These are phyloP conservation scores for Cossypha polioptera DNA, from an alignment of 2,797 vertebrate genomes.

Conservation along the genomic window DNA sequence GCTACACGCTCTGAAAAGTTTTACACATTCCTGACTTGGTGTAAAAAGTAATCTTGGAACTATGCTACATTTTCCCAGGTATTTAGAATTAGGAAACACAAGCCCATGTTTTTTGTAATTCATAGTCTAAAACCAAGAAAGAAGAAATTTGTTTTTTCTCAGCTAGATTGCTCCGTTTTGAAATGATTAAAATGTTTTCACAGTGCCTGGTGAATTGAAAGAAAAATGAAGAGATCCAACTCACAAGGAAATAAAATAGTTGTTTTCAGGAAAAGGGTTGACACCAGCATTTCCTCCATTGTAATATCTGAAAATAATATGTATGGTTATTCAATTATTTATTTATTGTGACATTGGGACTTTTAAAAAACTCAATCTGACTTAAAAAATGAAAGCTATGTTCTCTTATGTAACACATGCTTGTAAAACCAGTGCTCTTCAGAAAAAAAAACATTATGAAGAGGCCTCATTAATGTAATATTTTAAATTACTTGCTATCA, in stretches of 20 bases:
- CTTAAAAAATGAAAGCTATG: not conserved
- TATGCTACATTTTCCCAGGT: not conserved
- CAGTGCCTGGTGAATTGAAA: not conserved
- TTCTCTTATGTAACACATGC: not conserved
- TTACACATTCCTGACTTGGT: not conserved
- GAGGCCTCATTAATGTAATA: not conserved
- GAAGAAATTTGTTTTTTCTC: not conserved
- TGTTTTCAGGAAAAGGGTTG: not conserved
- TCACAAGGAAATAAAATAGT: not conserved
- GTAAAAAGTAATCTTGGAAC: not conserved
- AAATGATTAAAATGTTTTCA: not conserved
- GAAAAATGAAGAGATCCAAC: not conserved
- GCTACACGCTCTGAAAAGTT: not conserved
- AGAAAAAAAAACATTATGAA: not conserved
- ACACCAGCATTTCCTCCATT: not conserved
- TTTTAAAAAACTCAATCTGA: not conserved
- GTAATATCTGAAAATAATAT: not conserved
- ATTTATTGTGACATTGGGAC: not conserved
- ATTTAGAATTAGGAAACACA: not conserved
- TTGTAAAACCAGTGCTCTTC: not conserved
- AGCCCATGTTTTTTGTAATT: not conserved
- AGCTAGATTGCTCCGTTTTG: not conserved
- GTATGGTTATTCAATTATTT: not conserved
- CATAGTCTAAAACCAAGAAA: not conserved
- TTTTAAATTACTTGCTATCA: not conserved